Evolutionary conservation across 1,140 invertebrate genomes (phyloP), one percentile per base, ranked within the genome.

Genomic region (Tetramorium alpestre): DNA sequence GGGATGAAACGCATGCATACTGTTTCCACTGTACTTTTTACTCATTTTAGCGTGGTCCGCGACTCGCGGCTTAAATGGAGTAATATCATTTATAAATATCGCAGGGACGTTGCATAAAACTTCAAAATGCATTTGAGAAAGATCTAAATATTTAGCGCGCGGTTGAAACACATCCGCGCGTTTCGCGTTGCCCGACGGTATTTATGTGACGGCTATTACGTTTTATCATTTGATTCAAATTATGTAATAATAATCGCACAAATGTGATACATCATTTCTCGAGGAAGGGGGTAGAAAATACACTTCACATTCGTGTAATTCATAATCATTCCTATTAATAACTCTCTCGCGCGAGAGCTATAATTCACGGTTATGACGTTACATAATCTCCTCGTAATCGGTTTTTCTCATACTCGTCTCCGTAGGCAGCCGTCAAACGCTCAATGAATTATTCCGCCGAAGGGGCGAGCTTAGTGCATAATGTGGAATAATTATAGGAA

Each of bases 401-500:
- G 54, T 73, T 82, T 70, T 69, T 54, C 44, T 62, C 58, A 33
- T 47, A 81, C 33, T 76, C 25, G 33, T 58, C 51, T 44, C 51
- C 16, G 58, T 49, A 41, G 25, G 25, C 51, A 47, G 60, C 47
- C 51, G 41, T 47, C 41, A 75, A 84, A 70, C 22, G 41, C 22
- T 49, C 18, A 3, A 84, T 75, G 44, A 84, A 75, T 82, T 73
- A 72, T 84, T 44, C 11, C 38, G 54, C 25, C 38, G 25, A 72
- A 56, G 65, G 18, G 41, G n/a, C 10, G 25, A 73, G 80, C 49
- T 82, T 82, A 58, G 41, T 28, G 69, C 69, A 51, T 72, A 56
- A 70, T 41, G 77, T 41, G 77, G 38, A 56, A 44, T 62, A 41
- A 70, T 88, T 76, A 85, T 76, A 22, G 78, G 22, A 56, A 22